Conservation (phyloP, 2,797 vertebrate genomes). For the Galaxias olidus region DNA sequence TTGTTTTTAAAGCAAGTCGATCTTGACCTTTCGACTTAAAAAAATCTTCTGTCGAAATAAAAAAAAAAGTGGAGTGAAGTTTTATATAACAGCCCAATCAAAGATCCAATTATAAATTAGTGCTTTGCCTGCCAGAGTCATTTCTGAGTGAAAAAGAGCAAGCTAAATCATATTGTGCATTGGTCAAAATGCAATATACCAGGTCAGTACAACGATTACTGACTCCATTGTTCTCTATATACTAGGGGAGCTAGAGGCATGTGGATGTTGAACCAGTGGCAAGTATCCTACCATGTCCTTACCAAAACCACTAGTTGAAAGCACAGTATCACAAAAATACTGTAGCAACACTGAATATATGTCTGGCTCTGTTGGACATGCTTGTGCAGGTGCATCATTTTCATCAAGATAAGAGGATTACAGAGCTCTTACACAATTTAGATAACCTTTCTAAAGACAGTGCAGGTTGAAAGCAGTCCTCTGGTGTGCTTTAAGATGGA, state of each 20-base stretch:
- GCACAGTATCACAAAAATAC: neutral
- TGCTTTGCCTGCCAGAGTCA: no score
- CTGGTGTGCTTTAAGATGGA: constrained; percentile 24
- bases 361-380: neutral
- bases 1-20: constrained; percentile 51
- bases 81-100: no score
- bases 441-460: constrained; percentile 7
- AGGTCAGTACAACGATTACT: no score
- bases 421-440: constrained; percentile 5
- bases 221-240: no score
- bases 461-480: constrained; percentile 3
- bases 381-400: constrained; percentile 20
- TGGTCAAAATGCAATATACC: no score
- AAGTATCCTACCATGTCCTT: neutral
- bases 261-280: no score
- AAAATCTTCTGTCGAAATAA: constrained; percentile 35
- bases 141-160: no score
- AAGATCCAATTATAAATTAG: no score
- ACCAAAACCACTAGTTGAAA: neutral
- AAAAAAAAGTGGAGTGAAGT: neutral
- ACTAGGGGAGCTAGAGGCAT: no score
- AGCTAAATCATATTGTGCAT: no score
- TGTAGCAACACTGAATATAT: neutral
- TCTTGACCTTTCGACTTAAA: constrained; percentile 52
- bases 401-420: constrained; percentile 23